Percentiles rank a stretch among this genome's conserved stretches.
phyloP scores from a whole-genome alignment of 2,113 vertebrate species.

The Tenrec ecaudatus region DNA sequence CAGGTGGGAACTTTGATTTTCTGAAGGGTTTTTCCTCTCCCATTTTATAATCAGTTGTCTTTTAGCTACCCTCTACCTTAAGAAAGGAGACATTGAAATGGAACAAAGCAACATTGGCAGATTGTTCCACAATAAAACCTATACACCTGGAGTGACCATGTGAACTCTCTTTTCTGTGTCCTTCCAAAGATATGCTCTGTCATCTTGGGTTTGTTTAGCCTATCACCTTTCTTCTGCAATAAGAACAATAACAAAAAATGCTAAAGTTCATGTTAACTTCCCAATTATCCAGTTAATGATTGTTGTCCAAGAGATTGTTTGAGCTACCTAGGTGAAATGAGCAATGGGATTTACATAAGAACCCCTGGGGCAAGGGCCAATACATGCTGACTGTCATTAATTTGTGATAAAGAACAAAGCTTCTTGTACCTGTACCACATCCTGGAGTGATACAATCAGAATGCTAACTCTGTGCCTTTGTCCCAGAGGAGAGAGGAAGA shows the following conservation, averaged over 20 bases:
- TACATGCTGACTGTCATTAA: conserved; percentile 47
- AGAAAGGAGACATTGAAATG: conserved; percentile 25
- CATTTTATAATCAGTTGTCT: conserved; percentile 60
- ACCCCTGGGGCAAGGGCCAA: not conserved
- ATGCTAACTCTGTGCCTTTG: conserved; percentile 6
- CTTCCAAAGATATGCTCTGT: conserved; percentile 35
- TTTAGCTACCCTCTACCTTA: conserved; percentile 68
- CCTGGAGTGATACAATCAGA: not conserved
- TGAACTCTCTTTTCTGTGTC: conserved; percentile 45
- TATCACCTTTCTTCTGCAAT: conserved; percentile 58
- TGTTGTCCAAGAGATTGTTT: conserved; percentile 39
- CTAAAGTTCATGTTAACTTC: conserved; percentile 52
- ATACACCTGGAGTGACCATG: conserved; percentile 20
- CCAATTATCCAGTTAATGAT: conserved; percentile 9
- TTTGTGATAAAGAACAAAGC: conserved; percentile 36
- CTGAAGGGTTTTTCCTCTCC: not conserved
- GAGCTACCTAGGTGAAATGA: not conserved
- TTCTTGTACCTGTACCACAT: not conserved
- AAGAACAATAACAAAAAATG: not conserved
- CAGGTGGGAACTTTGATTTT: conserved; percentile 13
- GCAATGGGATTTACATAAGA: conserved; percentile 35
- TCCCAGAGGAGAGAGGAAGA: not conserved
- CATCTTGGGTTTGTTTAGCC: conserved; percentile 7
- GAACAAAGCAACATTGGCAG: not conserved
- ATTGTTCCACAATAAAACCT: conserved; percentile 22